Percentiles rank a stretch among this genome's conserved stretches.
Evolutionary conservation across 2,888 invertebrate genomes (phyloP).

Genomic region (Scelioninae gen. 1): DNA sequence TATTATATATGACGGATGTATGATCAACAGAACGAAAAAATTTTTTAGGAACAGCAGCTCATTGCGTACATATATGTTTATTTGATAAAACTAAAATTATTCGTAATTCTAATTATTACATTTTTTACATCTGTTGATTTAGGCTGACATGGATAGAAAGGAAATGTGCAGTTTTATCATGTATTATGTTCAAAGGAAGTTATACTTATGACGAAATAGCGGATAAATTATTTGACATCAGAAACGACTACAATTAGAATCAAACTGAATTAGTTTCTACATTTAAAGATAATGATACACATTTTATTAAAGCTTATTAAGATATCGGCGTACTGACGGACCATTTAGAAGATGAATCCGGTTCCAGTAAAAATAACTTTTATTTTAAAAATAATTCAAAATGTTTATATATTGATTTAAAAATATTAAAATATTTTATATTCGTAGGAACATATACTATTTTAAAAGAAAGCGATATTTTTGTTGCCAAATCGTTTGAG

Average conservation of each 20-base stretch:
- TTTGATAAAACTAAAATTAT: neutral
- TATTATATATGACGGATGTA: neutral
- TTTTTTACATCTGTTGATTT: neutral
- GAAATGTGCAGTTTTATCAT: constrained; percentile 11
- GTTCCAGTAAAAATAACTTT: no score
- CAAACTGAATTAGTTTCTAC: constrained; percentile 15
- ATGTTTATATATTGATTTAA: no score
- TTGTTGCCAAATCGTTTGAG: no score
- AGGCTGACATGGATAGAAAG: constrained; percentile 11
- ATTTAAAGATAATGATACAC: constrained; percentile 23
- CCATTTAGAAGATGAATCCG: no score
- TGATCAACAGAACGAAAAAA: neutral
- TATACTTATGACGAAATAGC: constrained; percentile 28
- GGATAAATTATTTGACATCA: constrained; percentile 9
- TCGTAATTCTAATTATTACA: neutral
- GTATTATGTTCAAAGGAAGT: neutral
- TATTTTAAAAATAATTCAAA: no score
- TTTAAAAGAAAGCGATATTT: no score
- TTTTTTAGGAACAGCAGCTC: neutral
- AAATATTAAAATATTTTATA: no score
- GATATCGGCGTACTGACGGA: no score
- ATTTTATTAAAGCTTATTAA: constrained; percentile 21
- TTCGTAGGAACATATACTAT: no score
- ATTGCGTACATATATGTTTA: constrained; percentile 4
- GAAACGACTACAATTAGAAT: constrained; percentile 8